A percentile compares a stretch with the other conserved stretches of the same genome.
phyloP scores from a whole-genome alignment of 2,113 vertebrate genomes.

The Scartelaos histophorus region DNA sequence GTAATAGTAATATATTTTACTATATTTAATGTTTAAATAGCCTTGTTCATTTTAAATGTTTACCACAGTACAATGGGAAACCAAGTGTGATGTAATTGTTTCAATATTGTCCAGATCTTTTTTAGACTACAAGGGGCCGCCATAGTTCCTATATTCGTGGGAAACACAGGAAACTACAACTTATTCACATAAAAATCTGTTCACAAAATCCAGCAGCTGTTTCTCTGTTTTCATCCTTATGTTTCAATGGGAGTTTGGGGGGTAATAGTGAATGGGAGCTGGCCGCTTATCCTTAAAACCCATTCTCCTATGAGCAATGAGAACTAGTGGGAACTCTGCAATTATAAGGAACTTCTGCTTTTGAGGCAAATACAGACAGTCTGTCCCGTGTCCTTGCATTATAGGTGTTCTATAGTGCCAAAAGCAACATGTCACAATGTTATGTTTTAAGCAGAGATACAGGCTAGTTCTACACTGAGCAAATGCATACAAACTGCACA shows the following conservation, averaged over 20 bases:
- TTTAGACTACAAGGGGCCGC: too few species aligned
- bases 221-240: constrained; percentile 18
- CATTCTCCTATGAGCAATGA: constrained; percentile 44
- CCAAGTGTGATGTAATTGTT: too few species aligned
- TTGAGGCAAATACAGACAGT: constrained; percentile 52
- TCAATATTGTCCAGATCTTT: too few species aligned
- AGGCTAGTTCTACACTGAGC: constrained; percentile 26
- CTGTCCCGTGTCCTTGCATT: constrained; percentile 65
- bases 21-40: too few species aligned
- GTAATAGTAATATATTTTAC: too few species aligned
- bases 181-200: background rate
- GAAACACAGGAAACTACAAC: background rate
- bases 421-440: constrained; percentile 66
- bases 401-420: constrained; percentile 60
- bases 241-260: constrained; percentile 24
- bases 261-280: constrained; percentile 45
- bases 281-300: constrained; percentile 39
- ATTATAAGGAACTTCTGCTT: constrained; percentile 44
- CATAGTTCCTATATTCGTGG: too few species aligned
- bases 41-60: too few species aligned
- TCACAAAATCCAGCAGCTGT: background rate
- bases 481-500: constrained; percentile 32
- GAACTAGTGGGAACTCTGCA: constrained; percentile 40
- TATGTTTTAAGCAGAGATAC: constrained; percentile 41
- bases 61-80: too few species aligned